Evolutionary conservation across 2,113 vertebrate species (phyloP).

Genomic region (Vimba vimba): DNA sequence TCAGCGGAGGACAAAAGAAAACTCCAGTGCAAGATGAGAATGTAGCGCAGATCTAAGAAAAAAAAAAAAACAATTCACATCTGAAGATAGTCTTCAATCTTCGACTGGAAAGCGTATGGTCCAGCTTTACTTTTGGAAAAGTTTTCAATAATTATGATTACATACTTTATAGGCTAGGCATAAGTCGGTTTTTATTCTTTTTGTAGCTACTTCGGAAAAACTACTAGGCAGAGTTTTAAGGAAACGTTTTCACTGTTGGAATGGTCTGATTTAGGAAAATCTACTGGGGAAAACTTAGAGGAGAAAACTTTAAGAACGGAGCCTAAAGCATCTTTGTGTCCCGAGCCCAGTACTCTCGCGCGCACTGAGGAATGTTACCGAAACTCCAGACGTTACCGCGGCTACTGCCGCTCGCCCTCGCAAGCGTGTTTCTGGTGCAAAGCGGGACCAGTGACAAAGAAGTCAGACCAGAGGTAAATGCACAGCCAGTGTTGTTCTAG

Average conservation of each 20-base stretch:
- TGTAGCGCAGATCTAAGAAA: neutral
- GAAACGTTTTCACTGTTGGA: conserved; percentile 19
- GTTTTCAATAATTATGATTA: neutral
- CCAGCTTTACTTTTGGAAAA: conserved; percentile 7
- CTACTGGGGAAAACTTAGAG: neutral
- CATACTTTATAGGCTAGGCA: neutral
- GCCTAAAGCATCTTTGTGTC: conserved; percentile 5
- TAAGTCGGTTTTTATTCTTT: neutral
- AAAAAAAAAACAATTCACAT: neutral
- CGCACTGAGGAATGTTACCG: conserved; percentile 68
- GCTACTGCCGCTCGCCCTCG: conserved; percentile 63
- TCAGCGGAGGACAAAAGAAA: conserved; percentile 38
- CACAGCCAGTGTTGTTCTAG: neutral
- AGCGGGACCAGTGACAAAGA: conserved; percentile 68
- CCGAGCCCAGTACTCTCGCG: conserved; percentile 32
- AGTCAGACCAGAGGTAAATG: conserved; percentile 73
- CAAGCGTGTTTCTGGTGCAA: conserved; percentile 63
- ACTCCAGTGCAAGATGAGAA: conserved; percentile 30
- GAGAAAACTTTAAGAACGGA: conserved; percentile 5
- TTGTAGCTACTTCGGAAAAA: conserved; percentile 4
- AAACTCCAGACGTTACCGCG: conserved; percentile 51
- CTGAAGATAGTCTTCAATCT: neutral
- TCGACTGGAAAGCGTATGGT: neutral
- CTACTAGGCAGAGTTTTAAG: neutral
- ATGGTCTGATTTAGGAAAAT: conserved; percentile 14